Evolutionary conservation across 2,797 vertebrate genomes (phyloP), one percentile per base, ranked within the genome.

Genomic region (Phyllotis vaccarum): DNA sequence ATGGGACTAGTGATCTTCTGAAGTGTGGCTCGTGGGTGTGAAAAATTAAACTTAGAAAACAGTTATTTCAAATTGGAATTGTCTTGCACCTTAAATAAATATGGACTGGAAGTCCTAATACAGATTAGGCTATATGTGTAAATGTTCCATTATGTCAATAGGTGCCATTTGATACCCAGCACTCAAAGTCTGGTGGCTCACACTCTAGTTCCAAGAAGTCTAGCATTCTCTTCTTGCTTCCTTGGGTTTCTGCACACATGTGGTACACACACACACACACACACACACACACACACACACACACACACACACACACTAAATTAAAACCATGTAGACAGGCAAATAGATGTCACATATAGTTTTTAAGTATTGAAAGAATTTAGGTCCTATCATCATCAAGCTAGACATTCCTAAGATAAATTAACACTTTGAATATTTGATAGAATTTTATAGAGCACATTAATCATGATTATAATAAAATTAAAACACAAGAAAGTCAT

Each of bases 361-460:
- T 95, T 93, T 87, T 54, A 83, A n/a, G n/a, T 86, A 62, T 93
- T 75, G 46, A 93, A 40, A 87, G 60, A 60, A 86, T 58, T 31
- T 14, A 62, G 68, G n/a, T n/a, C 81, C 3, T 5, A 6, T 19
- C 2, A 79, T 29, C 40, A 82, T 3, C 40, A 85, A 85, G 56
- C 7, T 90, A 94, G 85, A 79, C 22, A 80, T 80, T 21, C 2
- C n/a, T 78, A 34, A 93, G 56, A 31, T 58, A 82, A 14, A 24
- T 74, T 91, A 70, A 37, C 19, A 13, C 70, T 70, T 40, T 43
- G 6, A 88, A 31, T 66, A 80, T 64, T 49, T 88, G 52, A 76
- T 43, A 19, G 16, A 92, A 88, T 56, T 90, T 90, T 95, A 56
- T 92, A 58, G 92, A 52, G 58, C n/a, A n/a, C 13, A 74, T 66